Conservation (phyloP, 92 coral and sea anemone species). For the Metridium senile region DNA sequence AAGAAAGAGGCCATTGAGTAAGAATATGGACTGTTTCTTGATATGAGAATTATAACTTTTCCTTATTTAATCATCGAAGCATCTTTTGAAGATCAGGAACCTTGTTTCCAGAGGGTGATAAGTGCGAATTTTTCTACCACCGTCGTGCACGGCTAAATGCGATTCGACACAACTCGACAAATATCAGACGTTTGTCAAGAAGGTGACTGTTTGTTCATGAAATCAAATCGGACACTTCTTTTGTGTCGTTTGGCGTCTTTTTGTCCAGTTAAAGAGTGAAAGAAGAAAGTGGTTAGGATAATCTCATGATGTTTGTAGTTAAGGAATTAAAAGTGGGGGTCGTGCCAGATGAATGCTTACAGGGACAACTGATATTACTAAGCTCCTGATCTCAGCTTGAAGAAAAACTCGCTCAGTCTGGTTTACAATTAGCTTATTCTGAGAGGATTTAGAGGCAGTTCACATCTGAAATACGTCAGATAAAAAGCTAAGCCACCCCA, state of each 20-base stretch:
- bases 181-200: neutral
- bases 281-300: conserved; percentile 30
- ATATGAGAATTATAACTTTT: neutral
- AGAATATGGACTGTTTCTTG: neutral
- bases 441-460: conserved; percentile 40
- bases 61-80: conserved; percentile 13
- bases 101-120: conserved; percentile 9
- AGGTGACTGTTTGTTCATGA: neutral
- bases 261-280: conserved; percentile 29
- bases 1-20: conserved; percentile 1
- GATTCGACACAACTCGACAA: neutral
- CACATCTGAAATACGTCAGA: conserved; percentile 36
- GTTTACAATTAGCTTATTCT: conserved; percentile 39
- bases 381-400: conserved; percentile 41
- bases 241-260: conserved; percentile 31
- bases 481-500: conserved; percentile 35
- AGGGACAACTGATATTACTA: conserved; percentile 44
- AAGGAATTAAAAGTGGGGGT: conserved; percentile 39
- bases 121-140: neutral
- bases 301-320: conserved; percentile 38
- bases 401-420: conserved; percentile 31
- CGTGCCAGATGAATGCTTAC: conserved; percentile 38
- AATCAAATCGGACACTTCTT: conserved; percentile 10
- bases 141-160: too few relatives aligned
- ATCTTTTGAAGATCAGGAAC: conserved; percentile 10